Percentiles rank a stretch among this genome's conserved stretches.
These are phyloP conservation scores for Nephrotoma guestfalica DNA, from an alignment of 2,888 invertebrate species.

Conservation along the genomic window DNA sequence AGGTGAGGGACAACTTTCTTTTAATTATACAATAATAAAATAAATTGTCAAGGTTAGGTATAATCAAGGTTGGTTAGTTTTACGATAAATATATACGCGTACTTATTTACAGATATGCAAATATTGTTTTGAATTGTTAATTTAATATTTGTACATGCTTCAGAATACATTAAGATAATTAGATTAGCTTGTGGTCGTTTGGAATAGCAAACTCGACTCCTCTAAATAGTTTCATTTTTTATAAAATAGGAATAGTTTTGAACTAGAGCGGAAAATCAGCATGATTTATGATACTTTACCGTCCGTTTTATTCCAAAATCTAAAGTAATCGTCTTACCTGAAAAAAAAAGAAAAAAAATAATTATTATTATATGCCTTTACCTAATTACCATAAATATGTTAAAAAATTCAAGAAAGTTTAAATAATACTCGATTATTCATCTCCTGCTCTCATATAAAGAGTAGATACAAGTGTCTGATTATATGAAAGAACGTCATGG, in stretches of 20 bases:
- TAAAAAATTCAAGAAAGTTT: too few relatives aligned
- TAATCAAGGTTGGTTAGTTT: background rate
- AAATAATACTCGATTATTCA: too few relatives aligned
- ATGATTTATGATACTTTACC: too few relatives aligned
- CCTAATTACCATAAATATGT: too few relatives aligned
- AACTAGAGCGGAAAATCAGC: too few relatives aligned
- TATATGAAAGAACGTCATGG: too few relatives aligned
- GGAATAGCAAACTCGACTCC: too few relatives aligned
- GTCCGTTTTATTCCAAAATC: background rate
- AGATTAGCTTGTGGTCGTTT: background rate
- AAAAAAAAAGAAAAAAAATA: background rate
- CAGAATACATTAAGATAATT: background rate
- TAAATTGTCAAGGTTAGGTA: background rate
- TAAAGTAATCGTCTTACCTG: background rate
- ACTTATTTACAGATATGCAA: background rate
- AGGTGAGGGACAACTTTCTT: background rate
- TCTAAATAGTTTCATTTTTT: too few relatives aligned
- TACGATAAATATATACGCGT: background rate
- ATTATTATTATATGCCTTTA: too few relatives aligned
- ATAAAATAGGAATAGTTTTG: too few relatives aligned
- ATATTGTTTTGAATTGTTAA: background rate
- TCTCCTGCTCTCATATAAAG: too few relatives aligned
- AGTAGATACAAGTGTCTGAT: too few relatives aligned
- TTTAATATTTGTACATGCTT: background rate
- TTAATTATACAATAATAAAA: background rate